Conservation (phyloP, 2,888 invertebrate species). For the Coecobrya sp. region DNA sequence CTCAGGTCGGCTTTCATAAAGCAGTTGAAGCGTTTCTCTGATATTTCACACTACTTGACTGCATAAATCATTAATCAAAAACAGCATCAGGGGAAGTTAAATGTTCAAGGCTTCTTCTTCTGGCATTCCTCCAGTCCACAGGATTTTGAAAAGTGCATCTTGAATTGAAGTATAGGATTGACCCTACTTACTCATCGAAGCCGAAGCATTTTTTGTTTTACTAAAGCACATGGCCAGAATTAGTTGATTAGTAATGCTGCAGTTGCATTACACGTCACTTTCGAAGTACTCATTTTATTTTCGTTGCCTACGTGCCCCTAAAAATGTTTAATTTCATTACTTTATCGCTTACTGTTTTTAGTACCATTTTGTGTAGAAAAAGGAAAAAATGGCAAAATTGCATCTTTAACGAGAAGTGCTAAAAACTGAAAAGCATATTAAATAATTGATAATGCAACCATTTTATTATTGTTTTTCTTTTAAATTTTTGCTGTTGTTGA, state of each 20-base stretch:
- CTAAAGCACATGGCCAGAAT: neutral
- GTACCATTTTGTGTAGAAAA: neutral
- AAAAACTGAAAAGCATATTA: slow-evolving; percentile 30
- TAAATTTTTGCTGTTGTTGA: neutral
- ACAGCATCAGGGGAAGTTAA: too few relatives aligned
- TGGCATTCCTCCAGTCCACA: neutral
- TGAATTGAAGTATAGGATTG: too few relatives aligned
- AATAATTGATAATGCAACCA: neutral
- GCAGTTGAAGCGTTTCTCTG: too few relatives aligned
- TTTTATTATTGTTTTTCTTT: neutral
- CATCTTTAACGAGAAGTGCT: slow-evolving; percentile 17
- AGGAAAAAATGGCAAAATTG: slow-evolving; percentile 21
- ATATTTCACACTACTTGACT: too few relatives aligned
- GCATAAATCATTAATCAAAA: too few relatives aligned
- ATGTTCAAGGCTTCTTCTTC: too few relatives aligned
- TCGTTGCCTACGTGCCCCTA: neutral
- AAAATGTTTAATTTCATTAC: slow-evolving; percentile 40
- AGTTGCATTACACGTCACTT: slow-evolving; percentile 7
- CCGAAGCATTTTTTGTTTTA: too few relatives aligned
- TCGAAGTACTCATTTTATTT: neutral
- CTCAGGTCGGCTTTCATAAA: too few relatives aligned
- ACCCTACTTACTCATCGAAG: too few relatives aligned
- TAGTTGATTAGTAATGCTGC: neutral
- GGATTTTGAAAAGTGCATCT: too few relatives aligned
- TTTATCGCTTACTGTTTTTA: slow-evolving; percentile 7